These are phyloP conservation scores for Chouioia cunea DNA, from an alignment of 2,888 invertebrate genomes.

Conservation along the genomic window DNA sequence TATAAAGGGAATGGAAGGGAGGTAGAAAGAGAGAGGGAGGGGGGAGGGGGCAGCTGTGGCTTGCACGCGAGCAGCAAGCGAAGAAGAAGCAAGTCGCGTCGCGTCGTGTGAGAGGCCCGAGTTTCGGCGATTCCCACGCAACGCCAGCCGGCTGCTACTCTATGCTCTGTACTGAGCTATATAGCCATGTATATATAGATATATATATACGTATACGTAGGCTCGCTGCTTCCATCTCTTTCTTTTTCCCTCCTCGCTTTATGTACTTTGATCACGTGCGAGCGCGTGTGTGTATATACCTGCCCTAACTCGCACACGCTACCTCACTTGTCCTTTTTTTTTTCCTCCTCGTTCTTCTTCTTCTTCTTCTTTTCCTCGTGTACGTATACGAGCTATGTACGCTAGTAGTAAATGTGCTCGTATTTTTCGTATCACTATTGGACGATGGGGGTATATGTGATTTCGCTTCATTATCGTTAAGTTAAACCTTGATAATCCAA, in stretches of 20 bases:
- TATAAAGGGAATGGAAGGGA: not conserved
- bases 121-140: constrained; percentile 50
- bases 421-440: too few species aligned
- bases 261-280: too few species aligned
- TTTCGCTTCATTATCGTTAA: too few species aligned
- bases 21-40: not conserved
- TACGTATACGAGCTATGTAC: too few species aligned
- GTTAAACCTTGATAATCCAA: too few species aligned
- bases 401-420: too few species aligned
- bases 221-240: not conserved
- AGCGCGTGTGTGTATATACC: too few species aligned
- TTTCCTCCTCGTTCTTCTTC: not conserved
- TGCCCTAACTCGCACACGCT: not conserved
- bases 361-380: not conserved
- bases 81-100: constrained; percentile 19
- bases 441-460: too few species aligned
- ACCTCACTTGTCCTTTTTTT: not conserved
- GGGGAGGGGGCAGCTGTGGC: not conserved
- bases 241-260: constrained; percentile 1
- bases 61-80: constrained; percentile 7
- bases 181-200: too few species aligned
- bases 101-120: constrained; percentile 48
- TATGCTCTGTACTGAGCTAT: not conserved
- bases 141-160: constrained; percentile 32
- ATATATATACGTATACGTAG: too few species aligned